Evolutionary conservation across 2,797 vertebrate species (phyloP), one percentile per base, ranked within the genome.

Genomic region (Tenualosa thibaudeaui): DNA sequence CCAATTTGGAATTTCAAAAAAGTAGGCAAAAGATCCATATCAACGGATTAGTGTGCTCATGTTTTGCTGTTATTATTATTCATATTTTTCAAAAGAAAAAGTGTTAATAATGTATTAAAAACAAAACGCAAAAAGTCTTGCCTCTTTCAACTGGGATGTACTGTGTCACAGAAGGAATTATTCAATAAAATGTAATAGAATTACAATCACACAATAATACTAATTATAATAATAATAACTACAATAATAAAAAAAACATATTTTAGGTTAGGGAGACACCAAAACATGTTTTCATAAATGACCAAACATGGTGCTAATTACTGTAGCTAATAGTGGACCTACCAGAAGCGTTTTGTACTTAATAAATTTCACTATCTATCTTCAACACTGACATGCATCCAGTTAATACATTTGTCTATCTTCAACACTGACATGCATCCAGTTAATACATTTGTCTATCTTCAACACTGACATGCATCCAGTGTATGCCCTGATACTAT

Each of bases 1-100:
- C 85, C 58, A 62, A 62, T 62, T 62, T 62, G 58, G 58, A 62
- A 62, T 62, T 62, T 62, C 65, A 71, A 71, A 40, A 31, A 71
- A 71, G 65, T 13, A 37, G 4, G 65, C 65, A 71, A 71, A 71
- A 78, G 71, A 78, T 43, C 71, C 71, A 46, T 19, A 46, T 78
- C 71, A 43, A 17, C 7, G 71, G 71, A 78, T 46, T 78, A 78
- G 37, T 19, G 40, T 78, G 15, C 37, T 22, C 71, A 46, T 43
- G 71, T 5, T 78, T 78, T 46, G 17, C 46, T 40, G 40, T 71
- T 78, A 46, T 78, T 78, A 4, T 68, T 65, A n/a, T 65, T 65
- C 26, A 15, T 71, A 17, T 40, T 12, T 24, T 65, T 71, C 19
- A 40, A 40, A 17, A 40, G 40, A 17, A 75, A 17, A 26, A 31